These are phyloP conservation scores for Nestor notabilis DNA, from an alignment of 2,113 vertebrate species.

Conservation along the genomic window DNA sequence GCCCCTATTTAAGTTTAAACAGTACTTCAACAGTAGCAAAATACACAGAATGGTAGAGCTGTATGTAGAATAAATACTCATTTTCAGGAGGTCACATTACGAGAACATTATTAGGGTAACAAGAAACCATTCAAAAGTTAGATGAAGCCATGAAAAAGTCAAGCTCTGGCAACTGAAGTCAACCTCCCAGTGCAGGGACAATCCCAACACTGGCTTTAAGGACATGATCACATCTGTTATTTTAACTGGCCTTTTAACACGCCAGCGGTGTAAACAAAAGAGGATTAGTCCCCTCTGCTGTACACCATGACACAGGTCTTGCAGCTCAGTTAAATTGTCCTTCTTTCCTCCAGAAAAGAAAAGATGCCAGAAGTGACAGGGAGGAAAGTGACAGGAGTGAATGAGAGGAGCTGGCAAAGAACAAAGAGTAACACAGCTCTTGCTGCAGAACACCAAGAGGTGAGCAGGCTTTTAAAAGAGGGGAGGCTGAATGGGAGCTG, in stretches of 20 bases:
- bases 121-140: not conserved
- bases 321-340: not conserved
- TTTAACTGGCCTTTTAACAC: not conserved
- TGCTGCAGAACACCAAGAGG: too few relatives aligned
- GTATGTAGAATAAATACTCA: not conserved
- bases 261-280: not conserved
- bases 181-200: not conserved
- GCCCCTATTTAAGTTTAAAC: not conserved
- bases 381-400: slow-evolving; percentile 57
- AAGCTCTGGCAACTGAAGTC: not conserved
- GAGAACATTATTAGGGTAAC: not conserved
- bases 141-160: not conserved
- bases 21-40: not conserved
- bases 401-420: not conserved
- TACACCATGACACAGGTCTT: fast-evolving
- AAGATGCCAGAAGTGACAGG: slow-evolving; percentile 81
- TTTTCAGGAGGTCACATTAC: not conserved
- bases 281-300: not conserved
- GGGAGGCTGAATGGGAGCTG: too few relatives aligned
- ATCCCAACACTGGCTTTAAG: not conserved
- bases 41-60: not conserved
- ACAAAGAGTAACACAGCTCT: too few relatives aligned
- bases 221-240: not conserved
- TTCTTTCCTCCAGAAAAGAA: slow-evolving; percentile 68
- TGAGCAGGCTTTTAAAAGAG: too few relatives aligned